These are phyloP conservation scores for Chironomus tepperi DNA, from an alignment of 1,140 invertebrate species.

Conservation along the genomic window DNA sequence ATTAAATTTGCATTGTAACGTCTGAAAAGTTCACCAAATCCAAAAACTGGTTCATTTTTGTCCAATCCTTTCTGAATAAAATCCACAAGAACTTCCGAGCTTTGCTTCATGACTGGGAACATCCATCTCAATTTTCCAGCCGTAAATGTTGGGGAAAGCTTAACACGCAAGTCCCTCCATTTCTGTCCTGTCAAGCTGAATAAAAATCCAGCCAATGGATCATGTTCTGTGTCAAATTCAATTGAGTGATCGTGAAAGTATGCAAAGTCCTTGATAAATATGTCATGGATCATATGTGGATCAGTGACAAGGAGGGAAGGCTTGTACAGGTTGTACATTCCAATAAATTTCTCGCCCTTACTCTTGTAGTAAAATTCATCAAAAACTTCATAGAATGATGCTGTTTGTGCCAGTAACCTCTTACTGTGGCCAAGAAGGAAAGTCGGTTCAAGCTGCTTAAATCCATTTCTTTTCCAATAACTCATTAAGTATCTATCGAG, in stretches of 20 bases:
- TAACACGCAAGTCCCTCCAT: conserved; percentile 44
- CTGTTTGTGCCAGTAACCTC: neutral
- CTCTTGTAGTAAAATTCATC: conserved; percentile 27
- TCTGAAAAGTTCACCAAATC: neutral
- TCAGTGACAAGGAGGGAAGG: conserved; percentile 37
- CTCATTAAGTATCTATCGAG: neutral
- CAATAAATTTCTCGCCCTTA: conserved; percentile 23
- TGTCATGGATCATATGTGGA: conserved; percentile 45
- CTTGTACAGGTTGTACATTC: conserved; percentile 35
- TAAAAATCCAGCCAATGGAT: conserved; percentile 39
- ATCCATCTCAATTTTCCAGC: conserved; percentile 48
- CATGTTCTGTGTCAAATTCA: conserved; percentile 35
- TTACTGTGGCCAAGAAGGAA: neutral
- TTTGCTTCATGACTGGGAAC: conserved; percentile 36
- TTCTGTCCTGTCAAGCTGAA: conserved; percentile 36
- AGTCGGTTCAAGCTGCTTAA: neutral
- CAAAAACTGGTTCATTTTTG: no score
- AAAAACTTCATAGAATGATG: neutral
- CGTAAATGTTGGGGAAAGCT: conserved; percentile 47
- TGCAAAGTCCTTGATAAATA: conserved; percentile 46
- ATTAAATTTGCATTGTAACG: neutral
- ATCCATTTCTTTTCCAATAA: neutral
- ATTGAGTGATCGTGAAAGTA: conserved; percentile 41
- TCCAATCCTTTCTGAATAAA: no score
- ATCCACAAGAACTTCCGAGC: conserved; percentile 29